Evolutionary conservation across 2,888 invertebrate genomes (phyloP), one percentile per base, ranked within the genome.

Genomic region (Cheiracanthium punctorium): DNA sequence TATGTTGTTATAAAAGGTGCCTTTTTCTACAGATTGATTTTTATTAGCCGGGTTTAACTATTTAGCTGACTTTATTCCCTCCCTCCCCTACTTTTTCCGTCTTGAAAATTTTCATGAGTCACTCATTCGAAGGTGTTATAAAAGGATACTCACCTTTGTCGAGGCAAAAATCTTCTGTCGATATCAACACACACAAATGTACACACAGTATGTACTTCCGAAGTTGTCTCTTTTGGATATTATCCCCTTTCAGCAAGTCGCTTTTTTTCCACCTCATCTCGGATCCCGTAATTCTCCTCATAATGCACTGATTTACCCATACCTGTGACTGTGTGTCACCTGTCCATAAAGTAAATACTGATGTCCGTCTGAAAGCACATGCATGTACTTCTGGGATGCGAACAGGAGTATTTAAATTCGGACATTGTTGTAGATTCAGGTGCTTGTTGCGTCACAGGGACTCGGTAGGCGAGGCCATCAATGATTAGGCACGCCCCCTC

Each of bases 401-500:
- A 24, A 58, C 58, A 58, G 12, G 58, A 58, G 58, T 17, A 58
- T 58, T 58, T 58, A 58, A 58, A 58, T 58, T 58, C 58, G 58
- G 58, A 58, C 58, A 58, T 24, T n/a, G 5, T 5, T 58, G 58
- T 58, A 24, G 58, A 58, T 58, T 58, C 58, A 58, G 58, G 58
- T 58, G 58, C 20, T 24, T 24, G 5, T 58, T 58, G 58, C 58
- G 58, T 58, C 58, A 58, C 58, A 24, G 58, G 24, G 58, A 58
- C 17, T 24, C 20, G 24, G 24, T 58, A 24, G 58, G 58, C 58
- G 58, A 1, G 24, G 58, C 24, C 24, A 17, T 12, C 5, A 5
- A 17, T 20, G 24, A 58, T 58, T 58, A 24, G 58, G 7, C 12
- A 58, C 58, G 24, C 24, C 58, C 24, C 58, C 8, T 17, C n/a